Conservation (phyloP, 2,113 vertebrate species). For the Egretta garzetta region DNA sequence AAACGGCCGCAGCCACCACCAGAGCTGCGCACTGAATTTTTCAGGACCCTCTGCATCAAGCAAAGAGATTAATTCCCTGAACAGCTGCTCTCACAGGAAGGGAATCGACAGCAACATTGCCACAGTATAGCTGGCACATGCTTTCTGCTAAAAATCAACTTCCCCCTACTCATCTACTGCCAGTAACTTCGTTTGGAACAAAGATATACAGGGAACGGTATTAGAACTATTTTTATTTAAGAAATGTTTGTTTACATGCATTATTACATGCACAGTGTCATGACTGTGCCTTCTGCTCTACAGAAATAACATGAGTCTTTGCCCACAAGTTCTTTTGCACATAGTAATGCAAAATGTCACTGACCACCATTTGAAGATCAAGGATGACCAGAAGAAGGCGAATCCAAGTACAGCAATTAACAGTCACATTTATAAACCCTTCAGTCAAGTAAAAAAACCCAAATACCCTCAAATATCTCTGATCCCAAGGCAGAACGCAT, state of each 20-base stretch:
- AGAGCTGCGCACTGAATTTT: background rate
- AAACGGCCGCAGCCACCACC: background rate
- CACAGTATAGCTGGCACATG: slow-evolving; percentile 41
- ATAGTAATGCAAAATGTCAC: background rate
- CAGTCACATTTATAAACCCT: background rate
- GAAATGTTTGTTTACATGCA: slow-evolving; percentile 25
- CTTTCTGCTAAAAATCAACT: slow-evolving; percentile 56
- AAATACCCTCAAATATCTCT: background rate
- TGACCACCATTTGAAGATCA: background rate
- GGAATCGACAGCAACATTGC: slow-evolving; percentile 27
- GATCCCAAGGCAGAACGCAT: accelerated
- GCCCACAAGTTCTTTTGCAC: background rate
- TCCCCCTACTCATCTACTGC: slow-evolving; percentile 60
- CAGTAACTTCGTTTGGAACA: slow-evolving; percentile 57
- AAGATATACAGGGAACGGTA: background rate
- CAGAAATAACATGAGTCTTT: background rate
- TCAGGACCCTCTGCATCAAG: slow-evolving; percentile 19
- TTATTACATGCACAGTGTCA: background rate
- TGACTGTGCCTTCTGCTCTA: background rate
- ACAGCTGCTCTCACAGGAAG: slow-evolving; percentile 60
- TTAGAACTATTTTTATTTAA: slow-evolving; percentile 54
- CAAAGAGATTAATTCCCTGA: slow-evolving; percentile 27
- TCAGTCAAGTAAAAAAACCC: background rate
- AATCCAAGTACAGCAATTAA: background rate
- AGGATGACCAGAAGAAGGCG: background rate